Percentiles rank a stretch among this genome's conserved stretches.
phyloP scores from a whole-genome alignment of 2,113 vertebrate genomes.

The Potamarius usumacintae region DNA sequence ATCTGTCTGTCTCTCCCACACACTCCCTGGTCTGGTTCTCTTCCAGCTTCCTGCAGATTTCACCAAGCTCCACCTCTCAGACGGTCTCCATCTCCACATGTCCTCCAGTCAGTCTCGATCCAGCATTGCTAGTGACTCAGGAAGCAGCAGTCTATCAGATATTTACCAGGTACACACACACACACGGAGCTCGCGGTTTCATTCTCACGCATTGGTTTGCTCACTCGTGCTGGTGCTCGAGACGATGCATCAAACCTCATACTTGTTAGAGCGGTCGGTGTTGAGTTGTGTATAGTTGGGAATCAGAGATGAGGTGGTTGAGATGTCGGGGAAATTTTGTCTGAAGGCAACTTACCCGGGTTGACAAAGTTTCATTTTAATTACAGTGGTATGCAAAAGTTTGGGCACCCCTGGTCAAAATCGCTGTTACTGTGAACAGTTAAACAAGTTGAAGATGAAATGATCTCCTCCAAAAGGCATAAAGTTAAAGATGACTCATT shows the following conservation, averaged over 20 bases:
- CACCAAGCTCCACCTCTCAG: conserved; percentile 95
- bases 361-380: too few relatives aligned
- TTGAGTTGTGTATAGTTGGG: background rate
- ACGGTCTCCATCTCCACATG: conserved; percentile 97
- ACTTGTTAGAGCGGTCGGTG: background rate
- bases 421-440: too few relatives aligned
- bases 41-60: conserved; percentile 93
- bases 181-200: too few relatives aligned
- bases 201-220: background rate
- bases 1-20: background rate
- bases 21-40: background rate
- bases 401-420: too few relatives aligned
- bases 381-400: too few relatives aligned
- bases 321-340: background rate
- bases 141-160: conserved; percentile 99
- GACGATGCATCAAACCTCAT: too few relatives aligned
- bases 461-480: too few relatives aligned
- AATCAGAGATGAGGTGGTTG: background rate
- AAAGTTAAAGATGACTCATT: too few relatives aligned
- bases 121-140: conserved; percentile 99
- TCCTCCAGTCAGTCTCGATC: conserved; percentile 99
- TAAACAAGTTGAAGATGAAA: too few relatives aligned
- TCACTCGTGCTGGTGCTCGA: background rate
- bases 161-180: conserved; percentile 92
- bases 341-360: too few relatives aligned